Base-by-base conservation (phyloP, 2,888 invertebrate genomes). In the Bombyx huttoni region DNA sequence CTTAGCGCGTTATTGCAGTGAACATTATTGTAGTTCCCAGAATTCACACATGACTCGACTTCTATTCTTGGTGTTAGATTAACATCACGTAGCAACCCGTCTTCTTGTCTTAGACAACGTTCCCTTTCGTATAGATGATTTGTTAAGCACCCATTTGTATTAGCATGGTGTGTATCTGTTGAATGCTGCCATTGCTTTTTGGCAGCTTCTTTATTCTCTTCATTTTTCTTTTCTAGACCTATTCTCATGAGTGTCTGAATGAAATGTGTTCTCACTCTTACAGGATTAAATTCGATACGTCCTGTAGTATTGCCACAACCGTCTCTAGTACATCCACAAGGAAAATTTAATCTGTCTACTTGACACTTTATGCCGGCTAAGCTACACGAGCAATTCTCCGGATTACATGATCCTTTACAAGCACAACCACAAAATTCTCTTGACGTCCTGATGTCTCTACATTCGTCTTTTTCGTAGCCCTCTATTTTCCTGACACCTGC, bases 341-440 rank as follows among this genome's bases (percentile, higher is more conserved):
- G 99, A 75, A 98, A 99, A 72, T 96, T 97, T 56, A 96, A 90
- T 56, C 98, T 91, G 81, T 99, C 98, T 52, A 99, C 98, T 91
- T 98, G 98, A 78, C 98, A 99, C 89, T 98, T 97, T 61, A 99
- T 98, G 56, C 97, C 98, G 48, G 96, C 96, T 72, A 95, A 92
- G 75, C 97, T 96, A 85, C 99, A 99, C 13, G 95, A 94, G 79
- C 99, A 99, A 24, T 94, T 96, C 67, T 97, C 97, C 1, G 98
- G 98, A 88, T 97, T 96, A 85, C 99, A 99, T 71, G 94, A 94
- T 51, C 95, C 95, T 78, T 96, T 94, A 75, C 98, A 98, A 49
- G 94, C 93, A 78, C 98, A 98, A 47, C 98, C 98, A 78, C 98
- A 98, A 67, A 96, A 94, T 75, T 98, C 98, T 13, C 98, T 90